Conservation (phyloP, 2,113 vertebrate species). For the Phoenicopterus ruber region DNA sequence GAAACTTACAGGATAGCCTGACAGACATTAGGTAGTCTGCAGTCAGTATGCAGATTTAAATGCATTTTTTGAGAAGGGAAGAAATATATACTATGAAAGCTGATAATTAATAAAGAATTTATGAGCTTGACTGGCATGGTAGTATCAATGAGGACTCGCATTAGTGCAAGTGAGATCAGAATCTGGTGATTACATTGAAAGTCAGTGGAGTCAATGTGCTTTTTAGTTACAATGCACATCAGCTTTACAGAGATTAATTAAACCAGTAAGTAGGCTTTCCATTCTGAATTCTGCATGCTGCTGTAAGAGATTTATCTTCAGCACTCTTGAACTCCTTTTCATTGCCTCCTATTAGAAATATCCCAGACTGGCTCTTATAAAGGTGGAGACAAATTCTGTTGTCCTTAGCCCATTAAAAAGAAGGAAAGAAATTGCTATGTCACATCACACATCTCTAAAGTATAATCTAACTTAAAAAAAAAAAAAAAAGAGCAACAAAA, state of each 20-base stretch:
- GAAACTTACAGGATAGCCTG: background rate
- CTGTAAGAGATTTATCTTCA: background rate
- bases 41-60: background rate
- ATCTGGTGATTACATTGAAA: background rate
- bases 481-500: background rate
- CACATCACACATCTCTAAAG: background rate
- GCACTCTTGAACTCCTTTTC: background rate
- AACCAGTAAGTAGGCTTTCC: background rate
- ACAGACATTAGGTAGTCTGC: background rate
- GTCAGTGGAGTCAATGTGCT: background rate
- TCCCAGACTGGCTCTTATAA: background rate
- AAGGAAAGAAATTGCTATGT: background rate
- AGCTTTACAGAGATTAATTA: background rate
- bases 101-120: background rate
- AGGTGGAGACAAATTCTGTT: background rate
- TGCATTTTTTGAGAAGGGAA: background rate
- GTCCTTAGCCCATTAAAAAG: background rate
- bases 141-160: background rate
- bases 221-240: background rate
- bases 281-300: background rate
- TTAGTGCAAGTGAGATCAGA: background rate
- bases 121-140: background rate
- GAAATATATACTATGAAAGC: background rate
- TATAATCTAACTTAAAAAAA: background rate
- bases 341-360: background rate